Evolutionary conservation across 2,888 invertebrate species (phyloP).

Genomic region (Leptinotarsa tumamoca): DNA sequence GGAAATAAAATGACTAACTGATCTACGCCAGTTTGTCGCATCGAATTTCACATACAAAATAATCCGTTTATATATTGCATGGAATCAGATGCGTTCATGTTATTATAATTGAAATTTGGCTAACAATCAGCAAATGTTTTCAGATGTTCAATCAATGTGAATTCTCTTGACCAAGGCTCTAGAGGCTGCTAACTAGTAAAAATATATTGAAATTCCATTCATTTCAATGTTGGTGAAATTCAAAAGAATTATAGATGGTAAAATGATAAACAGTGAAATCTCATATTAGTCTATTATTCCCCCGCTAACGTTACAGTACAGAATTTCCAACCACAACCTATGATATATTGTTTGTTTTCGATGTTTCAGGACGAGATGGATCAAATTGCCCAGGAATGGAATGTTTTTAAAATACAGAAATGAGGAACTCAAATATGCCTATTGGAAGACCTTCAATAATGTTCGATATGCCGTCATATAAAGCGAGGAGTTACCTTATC

Average conservation of each 20-base stretch:
- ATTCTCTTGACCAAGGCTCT: too few species aligned
- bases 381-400: not conserved
- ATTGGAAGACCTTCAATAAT: slow-evolving; percentile 6
- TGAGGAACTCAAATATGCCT: not conserved
- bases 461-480: slow-evolving; percentile 5
- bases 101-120: not conserved
- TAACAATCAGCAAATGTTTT: not conserved
- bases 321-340: too few species aligned
- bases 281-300: too few species aligned
- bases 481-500: not conserved
- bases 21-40: not conserved
- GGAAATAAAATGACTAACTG: not conserved
- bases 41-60: not conserved
- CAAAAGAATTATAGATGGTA: too few species aligned
- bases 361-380: slow-evolving; percentile 1
- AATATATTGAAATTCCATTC: too few species aligned
- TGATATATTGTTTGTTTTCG: too few species aligned
- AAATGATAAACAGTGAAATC: too few species aligned
- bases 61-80: not conserved
- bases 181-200: too few species aligned
- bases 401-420: not conserved
- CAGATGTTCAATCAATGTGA: not conserved
- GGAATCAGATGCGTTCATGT: not conserved
- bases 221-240: too few species aligned
- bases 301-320: too few species aligned